Evolutionary conservation across 2,113 vertebrate genomes (phyloP), one percentile per base, ranked within the genome.

Genomic region (Chlorodrepanis virens): DNA sequence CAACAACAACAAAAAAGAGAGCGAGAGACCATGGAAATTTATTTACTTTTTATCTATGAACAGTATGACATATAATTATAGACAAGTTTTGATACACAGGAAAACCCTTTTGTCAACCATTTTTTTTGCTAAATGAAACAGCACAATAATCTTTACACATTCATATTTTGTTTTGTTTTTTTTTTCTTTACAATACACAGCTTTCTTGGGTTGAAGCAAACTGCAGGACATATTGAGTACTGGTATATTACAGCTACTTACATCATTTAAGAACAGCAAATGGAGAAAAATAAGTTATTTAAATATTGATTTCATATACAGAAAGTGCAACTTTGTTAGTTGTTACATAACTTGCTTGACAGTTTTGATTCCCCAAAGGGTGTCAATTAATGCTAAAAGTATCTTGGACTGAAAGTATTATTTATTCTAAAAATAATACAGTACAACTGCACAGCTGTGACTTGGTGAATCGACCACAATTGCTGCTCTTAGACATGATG

Each of bases 271-370:
- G 98, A 98, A 99, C 98, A 98, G 98, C 97, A 98, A 98, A 98
- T 98, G 98, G 98, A 98, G 97, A 98, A 99, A 99, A 99, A 99
- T 99, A 99, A 99, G 98, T 99, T 99, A 99, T 99, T 99, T 99
- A 99, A 99, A 99, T 99, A 99, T 99, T 97, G 99, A 99, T 99
- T 99, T 99, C 99, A 99, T 99, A 99, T 99, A 99, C 98, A 99
- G 98, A 99, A 99, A 99, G 99, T 99, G 99, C 98, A 99, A 99
- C 98, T 96, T 97, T 98, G 98, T 99, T 98, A 98, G 98, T 98
- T 98, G 99, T 99, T 99, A 99, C 96, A 98, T 99, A 99, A 99
- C 98, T 99, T 98, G 97, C 96, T 98, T 71, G 82, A 98, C 95
- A 95, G 96, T 97, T 97, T 90, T 96, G 83, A 96, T 97, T 98